These are phyloP conservation scores for Drosophila pseudotakahashii DNA, from an alignment of 2,888 invertebrate genomes.

Conservation along the genomic window DNA sequence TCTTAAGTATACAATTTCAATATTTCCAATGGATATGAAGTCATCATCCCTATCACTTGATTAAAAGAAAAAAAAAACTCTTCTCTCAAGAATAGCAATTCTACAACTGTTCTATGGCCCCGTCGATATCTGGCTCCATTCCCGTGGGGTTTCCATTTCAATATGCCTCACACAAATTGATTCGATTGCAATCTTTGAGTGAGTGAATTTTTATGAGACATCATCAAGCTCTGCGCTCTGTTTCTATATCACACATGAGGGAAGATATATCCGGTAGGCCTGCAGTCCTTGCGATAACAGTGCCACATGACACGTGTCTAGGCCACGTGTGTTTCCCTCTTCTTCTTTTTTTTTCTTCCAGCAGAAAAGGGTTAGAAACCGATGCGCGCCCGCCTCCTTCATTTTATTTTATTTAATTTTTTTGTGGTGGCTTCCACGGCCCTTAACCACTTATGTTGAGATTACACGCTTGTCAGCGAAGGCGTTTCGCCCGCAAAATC, in stretches of 20 bases:
- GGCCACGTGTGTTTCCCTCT: slow-evolving; percentile 17
- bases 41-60: background rate
- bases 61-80: background rate
- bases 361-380: slow-evolving; percentile 29
- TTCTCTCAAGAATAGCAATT: background rate
- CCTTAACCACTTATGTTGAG: slow-evolving; percentile 60
- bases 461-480: slow-evolving; percentile 73
- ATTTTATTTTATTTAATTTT: slow-evolving; percentile 13
- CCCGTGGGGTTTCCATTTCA: slow-evolving; percentile 8
- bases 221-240: slow-evolving; percentile 32
- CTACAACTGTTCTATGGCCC: background rate
- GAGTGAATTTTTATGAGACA: slow-evolving; percentile 69
- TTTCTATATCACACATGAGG: slow-evolving; percentile 55
- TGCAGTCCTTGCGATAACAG: slow-evolving; percentile 40
- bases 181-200: slow-evolving; percentile 42
- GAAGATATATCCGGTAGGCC: slow-evolving; percentile 2
- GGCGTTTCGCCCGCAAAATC: slow-evolving; percentile 26
- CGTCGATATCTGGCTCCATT: background rate
- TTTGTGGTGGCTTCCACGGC: slow-evolving; percentile 19
- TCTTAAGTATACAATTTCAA: too few species aligned
- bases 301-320: slow-evolving; percentile 59
- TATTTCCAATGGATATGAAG: background rate
- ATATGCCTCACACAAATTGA: slow-evolving; percentile 35
- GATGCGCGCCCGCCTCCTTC: slow-evolving; percentile 1
- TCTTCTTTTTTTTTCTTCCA: background rate